Base-by-base conservation (phyloP, 64 coral and sea anemone genomes). In the Stylophora pistillata region DNA sequence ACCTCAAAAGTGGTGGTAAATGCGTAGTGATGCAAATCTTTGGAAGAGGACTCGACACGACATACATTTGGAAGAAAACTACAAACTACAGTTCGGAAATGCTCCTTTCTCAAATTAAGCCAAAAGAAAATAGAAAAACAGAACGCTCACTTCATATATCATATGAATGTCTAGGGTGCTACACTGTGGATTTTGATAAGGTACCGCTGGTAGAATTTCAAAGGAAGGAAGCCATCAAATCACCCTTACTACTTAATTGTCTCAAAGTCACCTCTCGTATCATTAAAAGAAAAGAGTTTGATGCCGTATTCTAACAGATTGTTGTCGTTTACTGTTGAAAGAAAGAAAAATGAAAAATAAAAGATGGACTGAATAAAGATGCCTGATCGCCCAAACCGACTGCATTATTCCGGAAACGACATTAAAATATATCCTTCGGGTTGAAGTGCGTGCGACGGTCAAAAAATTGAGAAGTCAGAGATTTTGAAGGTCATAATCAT, bases 1-100 rank as follows among this genome's bases (percentile, higher is more conserved):
- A 84, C 80, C 80, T n/a, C 60, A 70, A 70, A 82, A 84, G 69
- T 84, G 60, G 34, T 30, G 80, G 20, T 11, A 66, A 20, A 53
- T 69, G 15, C 30, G 37, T 69, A 11, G 12, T 68, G 64, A 27
- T 23, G 80, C 11, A 13, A 70, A 84, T 17, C 62, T 47, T 84
- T 3, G 21, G 59, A 84, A 69, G 28, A 63, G 65, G 62, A 23
- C 20, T 65, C 21, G 30, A n/a, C 20, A 82, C 58, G 58, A 61
- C 15, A 17, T 64, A 20, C 61, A 64, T 64, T 64, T 64, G 23
- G 23, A 20, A 16, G 61, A 64, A 64, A 64, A 64, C 63, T 66
- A 66, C 56, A 30, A 31, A 56, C 37, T 78, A 18, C 10, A 56
- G 20, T 78, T 57, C 11, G 13, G 12, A 57, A 60, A 33, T 79